Evolutionary conservation across 2,797 vertebrate species (phyloP).

Genomic region (Meda fulgida): DNA sequence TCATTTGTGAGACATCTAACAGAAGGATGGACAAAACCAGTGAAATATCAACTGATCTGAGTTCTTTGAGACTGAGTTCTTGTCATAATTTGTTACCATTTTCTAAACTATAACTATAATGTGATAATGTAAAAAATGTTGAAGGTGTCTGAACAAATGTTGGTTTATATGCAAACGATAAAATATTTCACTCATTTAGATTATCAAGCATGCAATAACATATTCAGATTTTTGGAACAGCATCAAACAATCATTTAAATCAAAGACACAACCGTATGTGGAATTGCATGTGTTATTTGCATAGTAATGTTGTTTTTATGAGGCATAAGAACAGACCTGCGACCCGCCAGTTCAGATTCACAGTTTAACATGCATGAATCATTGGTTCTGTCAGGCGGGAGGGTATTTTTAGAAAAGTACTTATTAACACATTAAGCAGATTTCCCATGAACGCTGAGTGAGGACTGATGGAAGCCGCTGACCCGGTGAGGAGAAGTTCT

Average conservation of each 20-base stretch:
- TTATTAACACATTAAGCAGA: slow-evolving; percentile 79
- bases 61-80: no score
- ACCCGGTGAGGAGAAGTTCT: slow-evolving; percentile 58
- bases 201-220: neutral
- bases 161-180: no score
- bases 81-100: no score
- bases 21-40: no score
- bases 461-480: slow-evolving; percentile 56
- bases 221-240: neutral
- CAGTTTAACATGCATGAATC: slow-evolving; percentile 71
- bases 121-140: no score
- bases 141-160: no score
- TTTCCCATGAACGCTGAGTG: slow-evolving; percentile 73
- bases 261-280: neutral
- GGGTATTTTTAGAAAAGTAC: slow-evolving; percentile 80
- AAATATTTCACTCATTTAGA: neutral
- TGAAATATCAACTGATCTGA: no score
- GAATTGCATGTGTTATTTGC: neutral
- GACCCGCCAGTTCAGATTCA: slow-evolving; percentile 78
- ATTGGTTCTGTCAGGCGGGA: slow-evolving; percentile 71
- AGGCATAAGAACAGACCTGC: slow-evolving; percentile 55
- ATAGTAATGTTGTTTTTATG: neutral
- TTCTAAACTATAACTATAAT: no score
- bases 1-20: no score
- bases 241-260: neutral